phyloP scores from a whole-genome alignment of 1,140 invertebrate genomes.

The Sipha flava region DNA sequence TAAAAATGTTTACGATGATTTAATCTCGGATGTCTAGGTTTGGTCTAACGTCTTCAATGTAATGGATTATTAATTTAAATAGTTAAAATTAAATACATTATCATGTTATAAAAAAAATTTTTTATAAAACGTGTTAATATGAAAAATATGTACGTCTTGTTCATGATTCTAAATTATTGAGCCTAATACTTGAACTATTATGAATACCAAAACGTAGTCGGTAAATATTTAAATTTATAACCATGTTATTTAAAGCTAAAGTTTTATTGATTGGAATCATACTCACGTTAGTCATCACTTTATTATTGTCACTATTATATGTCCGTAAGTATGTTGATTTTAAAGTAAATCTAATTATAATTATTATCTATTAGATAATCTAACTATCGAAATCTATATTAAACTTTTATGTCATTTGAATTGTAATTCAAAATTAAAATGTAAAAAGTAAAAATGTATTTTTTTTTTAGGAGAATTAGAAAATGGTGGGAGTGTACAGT shows the following conservation, averaged over 20 bases:
- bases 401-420: no score
- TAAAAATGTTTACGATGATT: no score
- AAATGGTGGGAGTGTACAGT: neutral
- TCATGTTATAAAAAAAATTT: no score
- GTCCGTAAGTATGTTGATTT: neutral
- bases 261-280: constrained; percentile 2
- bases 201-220: neutral
- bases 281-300: constrained; percentile 3
- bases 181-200: neutral
- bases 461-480: constrained; percentile 4
- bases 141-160: no score
- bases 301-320: constrained; percentile 7
- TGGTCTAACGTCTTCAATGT: no score
- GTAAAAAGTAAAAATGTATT: neutral
- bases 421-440: no score
- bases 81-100: no score
- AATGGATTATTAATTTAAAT: no score
- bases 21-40: no score
- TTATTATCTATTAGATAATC: neutral
- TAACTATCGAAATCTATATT: no score
- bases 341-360: neutral
- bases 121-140: no score
- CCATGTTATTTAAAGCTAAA: constrained; percentile 19
- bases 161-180: no score
- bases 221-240: neutral